Evolutionary conservation across 2,113 vertebrate species (phyloP), one percentile per base, ranked within the genome.

Genomic region (Eudyptes chrysolophus): DNA sequence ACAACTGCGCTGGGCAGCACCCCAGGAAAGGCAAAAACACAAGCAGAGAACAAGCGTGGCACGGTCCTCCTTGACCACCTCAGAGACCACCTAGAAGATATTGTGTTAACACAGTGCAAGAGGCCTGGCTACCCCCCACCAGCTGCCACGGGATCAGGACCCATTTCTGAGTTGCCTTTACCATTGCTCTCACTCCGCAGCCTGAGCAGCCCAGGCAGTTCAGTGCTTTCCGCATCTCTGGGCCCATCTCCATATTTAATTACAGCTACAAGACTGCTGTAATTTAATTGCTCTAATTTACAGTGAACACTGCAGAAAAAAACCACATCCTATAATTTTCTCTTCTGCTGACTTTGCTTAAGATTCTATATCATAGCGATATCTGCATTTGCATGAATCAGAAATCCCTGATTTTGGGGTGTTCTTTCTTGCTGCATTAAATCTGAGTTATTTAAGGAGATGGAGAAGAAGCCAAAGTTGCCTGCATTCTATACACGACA

Each of bases 201-300:
- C 32, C 70, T 15, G 32, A 83, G 71, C 62, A 83, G 75, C 83
- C n/a, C 57, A 26, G 38, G 66, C 62, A 69, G 24, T 54, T 92
- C 79, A 62, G 72, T 12, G 13, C 60, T 81, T 93, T 90, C 76
- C 0, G 0, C 80, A 75, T 77, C 88, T 78, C 88, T 84, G 64
- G 55, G 72, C n/a, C 60, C 2, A 0, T 70, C 79, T 96, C 76
- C 36, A 11, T 78, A 75, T 96, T 97, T 96, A 97, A 95, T 93
- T 94, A 94, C 64, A 61, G 85, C 82, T 89, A 87, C 44, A 75
- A 93, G 85, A 77, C 64, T 46, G 76, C 85, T 78, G 76, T 92
- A 92, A 95, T 96, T 94, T 95, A 96, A 94, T 95, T 93, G 72
- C 86, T 88, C 70, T 94, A 88, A 80, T 92, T 97, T 92, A 94